Conservation (phyloP, 2,888 invertebrate genomes). For the Neocrepidodera transversa region DNA sequence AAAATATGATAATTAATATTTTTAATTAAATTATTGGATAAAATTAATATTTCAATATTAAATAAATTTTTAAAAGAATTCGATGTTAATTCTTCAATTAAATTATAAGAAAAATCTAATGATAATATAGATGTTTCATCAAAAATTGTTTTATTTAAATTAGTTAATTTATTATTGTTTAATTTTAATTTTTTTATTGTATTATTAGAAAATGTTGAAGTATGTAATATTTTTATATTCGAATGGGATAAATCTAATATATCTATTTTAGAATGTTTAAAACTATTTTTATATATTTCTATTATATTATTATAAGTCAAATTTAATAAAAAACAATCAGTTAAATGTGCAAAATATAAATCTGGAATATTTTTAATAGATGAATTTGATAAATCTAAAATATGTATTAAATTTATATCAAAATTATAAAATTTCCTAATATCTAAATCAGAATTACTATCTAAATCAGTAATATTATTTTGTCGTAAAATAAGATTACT, state of each 20-base stretch:
- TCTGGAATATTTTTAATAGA: neutral
- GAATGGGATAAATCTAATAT: constrained; percentile 1
- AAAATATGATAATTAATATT: neutral
- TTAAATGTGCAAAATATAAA: neutral
- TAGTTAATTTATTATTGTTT: neutral
- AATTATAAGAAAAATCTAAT: neutral
- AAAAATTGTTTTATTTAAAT: neutral
- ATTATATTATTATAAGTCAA: neutral
- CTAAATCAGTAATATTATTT: neutral
- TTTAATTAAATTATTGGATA: neutral
- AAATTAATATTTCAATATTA: neutral
- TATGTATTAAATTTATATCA: neutral
- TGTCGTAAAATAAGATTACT: neutral
- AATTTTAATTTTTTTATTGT: neutral
- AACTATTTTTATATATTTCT: neutral
- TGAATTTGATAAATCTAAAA: constrained; percentile 2
- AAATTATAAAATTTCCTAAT: neutral
- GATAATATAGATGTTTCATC: neutral
- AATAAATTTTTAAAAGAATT: neutral
- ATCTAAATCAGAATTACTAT: neutral
- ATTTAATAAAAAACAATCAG: neutral
- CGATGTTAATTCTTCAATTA: neutral
- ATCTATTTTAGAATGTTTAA: neutral
- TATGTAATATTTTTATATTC: neutral
- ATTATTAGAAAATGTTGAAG: neutral